Base-by-base conservation (phyloP, 2,113 vertebrate genomes). In the Cebidichthys violaceus region DNA sequence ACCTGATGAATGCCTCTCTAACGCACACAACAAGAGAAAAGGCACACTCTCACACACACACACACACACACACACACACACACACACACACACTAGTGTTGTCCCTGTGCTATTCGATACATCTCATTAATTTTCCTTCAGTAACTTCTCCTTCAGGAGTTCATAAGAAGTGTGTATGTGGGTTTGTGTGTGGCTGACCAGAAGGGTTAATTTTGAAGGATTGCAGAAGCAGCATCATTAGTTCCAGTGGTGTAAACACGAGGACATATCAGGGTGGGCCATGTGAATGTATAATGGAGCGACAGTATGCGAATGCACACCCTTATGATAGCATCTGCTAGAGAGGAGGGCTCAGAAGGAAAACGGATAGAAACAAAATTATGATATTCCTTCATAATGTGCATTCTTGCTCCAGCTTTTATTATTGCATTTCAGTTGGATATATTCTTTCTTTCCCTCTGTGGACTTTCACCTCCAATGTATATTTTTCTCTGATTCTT, bases 121-220 rank as follows among this genome's bases (percentile, higher is more conserved):
- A 81, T 66, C 75, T 84, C 80, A 92, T 86, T 83, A 81, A 76
- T 73, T 91, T 33, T 83, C 43, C 66, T 85, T 84, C 45, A 37
- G 64, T 62, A 47, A 59, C 71, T 54, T 81, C 61, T 70, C 90
- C 74, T 86, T 81, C 60, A 76, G 54, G 83, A 86, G 76, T 87
- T 86, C 45, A 50, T 77, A 70, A 75, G 47, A 47, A 55, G 71
- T 74, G 65, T 60, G 35, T 70, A 17, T 59, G 77, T 70, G 74
- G 84, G 73, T 84, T 72, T 60, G 64, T 62, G n/a, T 68, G 80
- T 72, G 24, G 47, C 41, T 81, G 82, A 90, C 83, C 86, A 70
- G 67, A 84, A 86, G 86, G 88, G 88, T 92, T 93, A 83, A 90
- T 91, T 89, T 69, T 77, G 87, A 93, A 86, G 79, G 76, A 92